Evolutionary conservation across 2,888 invertebrate genomes (phyloP).

Genomic region (Belgica antarctica): DNA sequence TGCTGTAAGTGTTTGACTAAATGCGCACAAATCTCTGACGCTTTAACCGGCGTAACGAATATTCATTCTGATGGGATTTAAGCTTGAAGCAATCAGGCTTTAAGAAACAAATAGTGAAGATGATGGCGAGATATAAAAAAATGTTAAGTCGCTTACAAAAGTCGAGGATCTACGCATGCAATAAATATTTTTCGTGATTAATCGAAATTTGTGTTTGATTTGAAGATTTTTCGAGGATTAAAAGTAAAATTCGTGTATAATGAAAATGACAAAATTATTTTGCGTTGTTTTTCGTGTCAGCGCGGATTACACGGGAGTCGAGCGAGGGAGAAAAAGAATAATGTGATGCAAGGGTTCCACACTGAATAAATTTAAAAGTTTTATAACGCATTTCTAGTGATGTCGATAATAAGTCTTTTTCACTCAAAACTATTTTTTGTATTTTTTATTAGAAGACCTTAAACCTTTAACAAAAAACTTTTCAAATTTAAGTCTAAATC

Average conservation of each 20-base stretch:
- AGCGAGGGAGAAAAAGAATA: background rate
- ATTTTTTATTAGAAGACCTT: no score
- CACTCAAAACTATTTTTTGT: no score
- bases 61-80: conserved; percentile 40
- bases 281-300: background rate
- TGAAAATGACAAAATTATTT: background rate
- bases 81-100: conserved; percentile 32
- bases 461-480: no score
- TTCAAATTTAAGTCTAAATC: no score
- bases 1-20: background rate
- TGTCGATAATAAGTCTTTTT: no score
- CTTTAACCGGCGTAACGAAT: conserved; percentile 40
- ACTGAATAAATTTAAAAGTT: no score
- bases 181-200: conserved; percentile 13
- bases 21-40: background rate
- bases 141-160: conserved; percentile 37
- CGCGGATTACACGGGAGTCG: background rate
- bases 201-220: background rate
- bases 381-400: no score
- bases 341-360: no score
- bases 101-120: conserved; percentile 2
- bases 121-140: no score
- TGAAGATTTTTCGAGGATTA: background rate
- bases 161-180: conserved; percentile 34
- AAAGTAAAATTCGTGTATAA: background rate